Evolutionary conservation across 2,888 invertebrate genomes (phyloP).

Genomic region (Cataglyphis livida): DNA sequence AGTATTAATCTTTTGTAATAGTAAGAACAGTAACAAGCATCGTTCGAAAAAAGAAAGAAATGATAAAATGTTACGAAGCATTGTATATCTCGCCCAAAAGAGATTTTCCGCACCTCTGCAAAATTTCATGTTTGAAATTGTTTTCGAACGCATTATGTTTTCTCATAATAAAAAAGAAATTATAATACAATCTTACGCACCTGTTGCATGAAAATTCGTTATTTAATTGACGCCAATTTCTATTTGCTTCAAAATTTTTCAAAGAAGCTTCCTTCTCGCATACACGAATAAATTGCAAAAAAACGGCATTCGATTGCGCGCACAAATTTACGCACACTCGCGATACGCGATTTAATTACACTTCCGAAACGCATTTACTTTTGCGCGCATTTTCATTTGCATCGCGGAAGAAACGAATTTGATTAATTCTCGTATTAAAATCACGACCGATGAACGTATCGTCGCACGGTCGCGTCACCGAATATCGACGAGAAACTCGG

Average conservation of each 20-base stretch:
- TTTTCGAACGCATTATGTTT: background rate
- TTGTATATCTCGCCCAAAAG: too few relatives aligned
- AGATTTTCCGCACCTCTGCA: too few relatives aligned
- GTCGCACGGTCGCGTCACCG: too few relatives aligned
- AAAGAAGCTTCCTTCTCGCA: background rate
- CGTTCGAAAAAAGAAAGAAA: background rate
- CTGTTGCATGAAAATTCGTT: background rate
- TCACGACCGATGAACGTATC: too few relatives aligned
- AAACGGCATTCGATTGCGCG: background rate
- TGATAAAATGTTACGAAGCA: background rate
- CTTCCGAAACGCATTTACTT: background rate
- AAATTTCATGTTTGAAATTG: background rate
- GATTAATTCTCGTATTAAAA: background rate
- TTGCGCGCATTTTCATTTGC: background rate
- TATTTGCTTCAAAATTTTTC: background rate
- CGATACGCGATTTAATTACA: background rate
- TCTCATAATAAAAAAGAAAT: background rate
- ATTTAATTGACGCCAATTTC: background rate
- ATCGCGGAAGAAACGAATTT: background rate
- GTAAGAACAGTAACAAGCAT: background rate
- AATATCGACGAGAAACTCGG: background rate
- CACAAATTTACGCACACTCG: background rate
- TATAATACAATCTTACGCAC: background rate
- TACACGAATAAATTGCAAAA: background rate
- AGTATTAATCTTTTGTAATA: background rate